Conservation (phyloP, 2,113 vertebrate species). For the Colinus virginianus region DNA sequence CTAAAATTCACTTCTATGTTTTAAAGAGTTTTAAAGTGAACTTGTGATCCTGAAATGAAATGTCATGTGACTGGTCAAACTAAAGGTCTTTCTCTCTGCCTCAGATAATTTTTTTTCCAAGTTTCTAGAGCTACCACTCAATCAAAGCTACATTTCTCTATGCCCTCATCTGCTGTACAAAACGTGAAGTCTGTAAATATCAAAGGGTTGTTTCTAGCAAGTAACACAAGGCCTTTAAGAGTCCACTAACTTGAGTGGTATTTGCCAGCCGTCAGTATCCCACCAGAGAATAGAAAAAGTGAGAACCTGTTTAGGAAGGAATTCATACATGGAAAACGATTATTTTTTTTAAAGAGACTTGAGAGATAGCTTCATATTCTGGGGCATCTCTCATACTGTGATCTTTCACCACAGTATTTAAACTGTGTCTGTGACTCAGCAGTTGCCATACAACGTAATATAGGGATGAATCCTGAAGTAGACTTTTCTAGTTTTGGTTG, state of each 20-base stretch:
- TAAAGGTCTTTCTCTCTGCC: neutral
- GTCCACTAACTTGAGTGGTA: neutral
- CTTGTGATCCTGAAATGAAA: neutral
- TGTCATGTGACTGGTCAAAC: neutral
- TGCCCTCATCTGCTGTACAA: neutral
- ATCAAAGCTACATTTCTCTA: neutral
- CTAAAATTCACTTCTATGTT: neutral
- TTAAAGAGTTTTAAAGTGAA: neutral
- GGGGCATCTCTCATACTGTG: neutral
- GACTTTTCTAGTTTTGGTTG: neutral
- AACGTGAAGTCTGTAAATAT: neutral
- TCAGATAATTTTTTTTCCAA: neutral
- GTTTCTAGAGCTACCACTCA: neutral
- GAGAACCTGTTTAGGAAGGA: neutral
- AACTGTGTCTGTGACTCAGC: neutral
- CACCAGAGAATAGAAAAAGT: neutral
- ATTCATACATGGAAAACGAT: neutral
- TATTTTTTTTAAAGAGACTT: neutral
- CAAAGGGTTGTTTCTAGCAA: neutral
- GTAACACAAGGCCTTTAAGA: neutral
- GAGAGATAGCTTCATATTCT: neutral
- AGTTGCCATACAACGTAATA: neutral
- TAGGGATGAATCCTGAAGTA: neutral
- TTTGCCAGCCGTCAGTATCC: neutral
- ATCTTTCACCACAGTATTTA: neutral